A percentile compares a stretch with the other conserved stretches of the same genome.
These are phyloP conservation scores for Phodopus roborovskii DNA, from an alignment of 2,113 vertebrate genomes.

Conservation along the genomic window DNA sequence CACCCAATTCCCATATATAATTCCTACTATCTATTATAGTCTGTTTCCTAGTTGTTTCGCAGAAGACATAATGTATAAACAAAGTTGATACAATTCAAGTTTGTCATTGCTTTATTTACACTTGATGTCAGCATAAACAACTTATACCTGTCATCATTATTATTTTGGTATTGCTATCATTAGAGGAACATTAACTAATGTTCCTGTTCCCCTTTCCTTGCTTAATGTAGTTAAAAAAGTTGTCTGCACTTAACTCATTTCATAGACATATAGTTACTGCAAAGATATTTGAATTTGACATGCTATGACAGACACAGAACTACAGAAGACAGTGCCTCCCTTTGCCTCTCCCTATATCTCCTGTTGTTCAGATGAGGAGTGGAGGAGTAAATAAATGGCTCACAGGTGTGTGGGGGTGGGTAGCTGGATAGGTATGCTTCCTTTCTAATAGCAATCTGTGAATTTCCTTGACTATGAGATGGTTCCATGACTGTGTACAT, in stretches of 20 bases:
- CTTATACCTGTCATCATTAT: background rate
- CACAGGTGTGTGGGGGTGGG: background rate
- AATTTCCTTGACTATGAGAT: background rate
- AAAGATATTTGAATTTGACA: background rate
- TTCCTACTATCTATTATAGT: background rate
- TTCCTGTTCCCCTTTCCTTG: slow-evolving; percentile 27
- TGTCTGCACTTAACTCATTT: slow-evolving; percentile 57
- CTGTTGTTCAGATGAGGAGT: background rate
- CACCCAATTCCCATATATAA: slow-evolving; percentile 39
- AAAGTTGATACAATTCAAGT: slow-evolving; percentile 35
- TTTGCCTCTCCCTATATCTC: background rate
- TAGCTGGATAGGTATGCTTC: background rate
- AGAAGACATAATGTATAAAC: background rate
- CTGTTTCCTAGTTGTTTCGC: slow-evolving; percentile 51
- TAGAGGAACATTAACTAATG: slow-evolving; percentile 25
- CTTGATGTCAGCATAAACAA: slow-evolving; percentile 11
- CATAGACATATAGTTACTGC: slow-evolving; percentile 28
- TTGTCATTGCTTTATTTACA: slow-evolving; percentile 23
- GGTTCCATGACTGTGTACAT: background rate
- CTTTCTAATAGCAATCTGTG: background rate
- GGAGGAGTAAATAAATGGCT: background rate
- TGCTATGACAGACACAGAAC: background rate
- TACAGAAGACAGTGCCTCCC: background rate
- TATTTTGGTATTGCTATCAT: slow-evolving; percentile 28
- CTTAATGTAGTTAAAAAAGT: slow-evolving; percentile 20